These are phyloP conservation scores for Cremastobaeus sp. DNA, from an alignment of 2,888 invertebrate species.

Conservation along the genomic window DNA sequence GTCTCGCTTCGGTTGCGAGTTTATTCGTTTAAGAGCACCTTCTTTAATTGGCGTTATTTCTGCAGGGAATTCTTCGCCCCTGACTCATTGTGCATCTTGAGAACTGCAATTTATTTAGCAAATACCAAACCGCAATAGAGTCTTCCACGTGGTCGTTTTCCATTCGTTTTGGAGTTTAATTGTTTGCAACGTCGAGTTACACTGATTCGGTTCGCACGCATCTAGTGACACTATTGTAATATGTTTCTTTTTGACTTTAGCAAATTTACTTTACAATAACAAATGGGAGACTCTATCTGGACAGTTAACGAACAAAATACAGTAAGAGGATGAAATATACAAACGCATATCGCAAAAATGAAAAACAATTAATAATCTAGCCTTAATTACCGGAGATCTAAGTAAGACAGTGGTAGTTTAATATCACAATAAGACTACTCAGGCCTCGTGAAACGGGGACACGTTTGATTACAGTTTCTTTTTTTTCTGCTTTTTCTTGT, in stretches of 20 bases:
- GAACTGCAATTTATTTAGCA: constrained; percentile 19
- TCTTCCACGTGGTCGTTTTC: no score
- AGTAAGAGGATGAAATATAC: constrained; percentile 64
- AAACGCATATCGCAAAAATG: constrained; percentile 67
- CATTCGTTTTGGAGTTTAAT: no score
- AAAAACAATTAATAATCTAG: constrained; percentile 70
- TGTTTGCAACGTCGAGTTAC: no score
- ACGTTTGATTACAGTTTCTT: constrained; percentile 58
- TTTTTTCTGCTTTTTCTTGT: constrained; percentile 14
- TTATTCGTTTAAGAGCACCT: constrained; percentile 30
- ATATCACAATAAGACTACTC: constrained; percentile 79
- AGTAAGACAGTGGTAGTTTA: constrained; percentile 79
- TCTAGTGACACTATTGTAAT: no score
- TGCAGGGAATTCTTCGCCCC: constrained; percentile 25
- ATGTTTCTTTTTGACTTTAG: no score
- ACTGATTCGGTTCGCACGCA: no score
- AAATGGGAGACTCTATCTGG: no score
- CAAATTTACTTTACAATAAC: no score
- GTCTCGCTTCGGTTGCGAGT: no score
- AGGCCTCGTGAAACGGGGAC: constrained; percentile 74
- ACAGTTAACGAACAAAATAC: neutral
- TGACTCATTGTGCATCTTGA: constrained; percentile 42
- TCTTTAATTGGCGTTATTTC: neutral
- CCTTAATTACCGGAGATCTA: constrained; percentile 78
- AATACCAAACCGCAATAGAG: constrained; percentile 21